Percentiles rank a stretch among this genome's conserved stretches.
Evolutionary conservation across 1,140 invertebrate genomes (phyloP).

Genomic region (Lepidostoma basale): DNA sequence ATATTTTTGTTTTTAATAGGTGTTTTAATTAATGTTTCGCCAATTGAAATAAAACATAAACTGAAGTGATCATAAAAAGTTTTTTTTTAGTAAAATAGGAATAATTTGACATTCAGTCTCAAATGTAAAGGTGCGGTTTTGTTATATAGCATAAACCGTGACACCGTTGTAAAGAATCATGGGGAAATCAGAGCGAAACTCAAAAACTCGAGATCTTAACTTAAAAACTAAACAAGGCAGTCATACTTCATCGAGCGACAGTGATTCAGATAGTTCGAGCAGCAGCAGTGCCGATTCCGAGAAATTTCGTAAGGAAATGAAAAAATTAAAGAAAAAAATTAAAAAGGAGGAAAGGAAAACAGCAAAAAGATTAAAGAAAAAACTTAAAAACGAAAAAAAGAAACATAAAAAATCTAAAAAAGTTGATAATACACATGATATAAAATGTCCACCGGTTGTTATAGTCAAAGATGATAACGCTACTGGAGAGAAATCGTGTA

Average conservation of each 20-base stretch:
- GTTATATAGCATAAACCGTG: background rate
- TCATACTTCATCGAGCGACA: slow-evolving; percentile 17
- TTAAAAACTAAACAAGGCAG: slow-evolving; percentile 3
- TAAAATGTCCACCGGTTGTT: background rate
- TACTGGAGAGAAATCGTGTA: slow-evolving; percentile 47
- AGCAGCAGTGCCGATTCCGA: slow-evolving; percentile 4
- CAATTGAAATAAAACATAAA: background rate
- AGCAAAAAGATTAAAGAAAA: slow-evolving; percentile 56
- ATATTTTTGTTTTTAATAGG: background rate
- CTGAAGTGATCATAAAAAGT: no score
- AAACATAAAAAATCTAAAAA: slow-evolving; percentile 52
- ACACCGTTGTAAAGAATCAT: background rate
- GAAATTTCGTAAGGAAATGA: slow-evolving; percentile 51
- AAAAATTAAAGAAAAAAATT: slow-evolving; percentile 58
- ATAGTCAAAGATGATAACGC: background rate
- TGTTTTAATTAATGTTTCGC: background rate
- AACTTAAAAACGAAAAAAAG: slow-evolving; percentile 55
- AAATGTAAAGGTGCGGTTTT: background rate
- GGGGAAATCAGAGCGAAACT: background rate
- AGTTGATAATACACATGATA: slow-evolving; percentile 46
- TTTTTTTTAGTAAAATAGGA: background rate
- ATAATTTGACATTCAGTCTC: background rate
- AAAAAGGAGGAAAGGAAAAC: slow-evolving; percentile 57
- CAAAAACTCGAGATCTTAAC: background rate
- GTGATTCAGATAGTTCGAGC: slow-evolving; percentile 13